Conservation (phyloP, 1,140 invertebrate genomes). For the Wiebesia pumilae region DNA sequence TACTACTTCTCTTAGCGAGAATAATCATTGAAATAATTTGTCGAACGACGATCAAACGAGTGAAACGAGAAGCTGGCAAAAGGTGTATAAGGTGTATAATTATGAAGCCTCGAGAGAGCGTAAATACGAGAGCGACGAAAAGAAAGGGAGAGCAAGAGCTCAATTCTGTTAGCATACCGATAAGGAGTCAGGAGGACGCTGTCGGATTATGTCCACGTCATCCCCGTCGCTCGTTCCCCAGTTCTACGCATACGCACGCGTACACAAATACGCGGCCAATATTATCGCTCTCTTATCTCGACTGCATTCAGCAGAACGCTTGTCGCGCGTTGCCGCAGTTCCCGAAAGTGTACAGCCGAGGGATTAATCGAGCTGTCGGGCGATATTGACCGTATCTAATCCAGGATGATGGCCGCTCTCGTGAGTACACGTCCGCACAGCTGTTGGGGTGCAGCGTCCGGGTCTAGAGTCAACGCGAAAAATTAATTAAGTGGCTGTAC, state of each 20-base stretch:
- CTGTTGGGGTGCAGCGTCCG: background rate
- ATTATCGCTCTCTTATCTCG: slow-evolving; percentile 42
- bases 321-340: background rate
- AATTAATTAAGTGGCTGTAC: slow-evolving; percentile 28
- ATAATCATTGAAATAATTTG: no score
- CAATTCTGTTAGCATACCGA: slow-evolving; percentile 28
- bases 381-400: slow-evolving; percentile 42
- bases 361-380: slow-evolving; percentile 24
- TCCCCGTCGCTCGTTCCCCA: background rate
- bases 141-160: background rate
- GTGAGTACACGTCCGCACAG: background rate
- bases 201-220: slow-evolving; percentile 30
- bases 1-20: no score
- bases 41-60: background rate
- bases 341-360: background rate
- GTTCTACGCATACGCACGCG: background rate
- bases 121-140: background rate
- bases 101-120: background rate
- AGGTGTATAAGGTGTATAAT: no score
- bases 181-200: slow-evolving; percentile 38
- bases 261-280: background rate
- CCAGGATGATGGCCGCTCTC: background rate
- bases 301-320: slow-evolving; percentile 11
- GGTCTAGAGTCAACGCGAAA: slow-evolving; percentile 11
- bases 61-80: background rate